These are phyloP conservation scores for Agriopis marginaria DNA, from an alignment of 2,888 invertebrate genomes.

Conservation along the genomic window DNA sequence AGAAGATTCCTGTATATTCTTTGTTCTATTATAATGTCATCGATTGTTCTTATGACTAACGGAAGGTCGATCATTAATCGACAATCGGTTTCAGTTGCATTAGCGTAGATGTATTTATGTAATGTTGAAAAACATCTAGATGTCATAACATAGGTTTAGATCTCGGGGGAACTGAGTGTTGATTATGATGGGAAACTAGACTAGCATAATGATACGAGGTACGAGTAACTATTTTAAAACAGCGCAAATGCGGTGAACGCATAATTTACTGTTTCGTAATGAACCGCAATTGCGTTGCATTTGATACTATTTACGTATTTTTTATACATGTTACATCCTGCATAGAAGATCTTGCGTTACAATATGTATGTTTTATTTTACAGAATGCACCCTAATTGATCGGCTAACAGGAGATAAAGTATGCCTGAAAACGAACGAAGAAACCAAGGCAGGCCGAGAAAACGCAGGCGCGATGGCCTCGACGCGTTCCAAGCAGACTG, in stretches of 20 bases:
- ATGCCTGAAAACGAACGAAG: no score
- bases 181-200: neutral
- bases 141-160: neutral
- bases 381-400: neutral
- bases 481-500: no score
- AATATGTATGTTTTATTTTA: neutral
- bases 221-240: conserved; percentile 34
- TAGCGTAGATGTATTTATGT: neutral
- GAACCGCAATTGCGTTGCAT: conserved; percentile 3
- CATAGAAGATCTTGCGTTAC: neutral
- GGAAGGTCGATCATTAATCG: neutral
- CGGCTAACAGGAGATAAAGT: neutral
- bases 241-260: conserved; percentile 29
- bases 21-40: conserved; percentile 22
- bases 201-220: neutral
- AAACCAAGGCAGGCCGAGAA: no score
- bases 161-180: neutral
- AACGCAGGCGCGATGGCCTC: no score
- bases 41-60: conserved; percentile 1
- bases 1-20: conserved; percentile 12
- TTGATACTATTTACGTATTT: neutral
- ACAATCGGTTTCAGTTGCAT: no score
- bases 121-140: conserved; percentile 1
- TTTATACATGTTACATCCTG: neutral
- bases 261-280: conserved; percentile 36